Percentiles rank a stretch among this genome's conserved stretches.
Conservation (phyloP, 1,140 invertebrate species). For the Venturia canescens region DNA sequence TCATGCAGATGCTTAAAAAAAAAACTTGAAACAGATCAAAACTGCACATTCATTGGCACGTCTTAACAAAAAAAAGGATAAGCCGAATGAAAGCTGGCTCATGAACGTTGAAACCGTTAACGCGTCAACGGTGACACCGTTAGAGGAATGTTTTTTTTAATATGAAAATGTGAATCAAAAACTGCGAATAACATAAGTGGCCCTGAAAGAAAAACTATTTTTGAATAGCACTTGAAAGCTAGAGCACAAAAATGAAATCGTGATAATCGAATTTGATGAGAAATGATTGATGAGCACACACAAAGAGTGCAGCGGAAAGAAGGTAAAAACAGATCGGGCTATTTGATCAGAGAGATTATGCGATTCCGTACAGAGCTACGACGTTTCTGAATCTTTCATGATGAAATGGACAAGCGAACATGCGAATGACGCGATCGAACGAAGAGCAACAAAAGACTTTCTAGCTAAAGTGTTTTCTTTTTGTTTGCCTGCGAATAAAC, state of each 20-base stretch:
- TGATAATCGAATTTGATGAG: slow-evolving; percentile 15
- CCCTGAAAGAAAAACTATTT: not conserved
- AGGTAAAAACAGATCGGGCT: not conserved
- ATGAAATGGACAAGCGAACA: slow-evolving; percentile 1
- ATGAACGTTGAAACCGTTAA: no score
- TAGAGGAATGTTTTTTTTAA: no score
- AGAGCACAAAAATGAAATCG: not conserved
- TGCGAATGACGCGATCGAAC: slow-evolving; percentile 1
- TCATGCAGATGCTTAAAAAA: no score
- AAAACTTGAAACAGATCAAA: no score
- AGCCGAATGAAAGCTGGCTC: no score
- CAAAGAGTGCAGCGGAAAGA: not conserved
- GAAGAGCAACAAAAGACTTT: slow-evolving; percentile 14
- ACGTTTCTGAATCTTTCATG: slow-evolving; percentile 24
- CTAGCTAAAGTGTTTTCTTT: not conserved
- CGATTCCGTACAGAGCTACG: slow-evolving; percentile 17
- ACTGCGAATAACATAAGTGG: not conserved
- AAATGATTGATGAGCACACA: slow-evolving; percentile 1
- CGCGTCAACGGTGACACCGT: no score
- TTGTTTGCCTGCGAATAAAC: not conserved
- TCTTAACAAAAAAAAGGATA: no score
- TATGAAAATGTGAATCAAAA: no score
- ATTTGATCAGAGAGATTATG: slow-evolving; percentile 8
- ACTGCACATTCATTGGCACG: no score
- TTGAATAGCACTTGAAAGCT: not conserved